Evolutionary conservation across 2,113 vertebrate genomes (phyloP), one percentile per base, ranked within the genome.

Genomic region (Camelus dromedarius): DNA sequence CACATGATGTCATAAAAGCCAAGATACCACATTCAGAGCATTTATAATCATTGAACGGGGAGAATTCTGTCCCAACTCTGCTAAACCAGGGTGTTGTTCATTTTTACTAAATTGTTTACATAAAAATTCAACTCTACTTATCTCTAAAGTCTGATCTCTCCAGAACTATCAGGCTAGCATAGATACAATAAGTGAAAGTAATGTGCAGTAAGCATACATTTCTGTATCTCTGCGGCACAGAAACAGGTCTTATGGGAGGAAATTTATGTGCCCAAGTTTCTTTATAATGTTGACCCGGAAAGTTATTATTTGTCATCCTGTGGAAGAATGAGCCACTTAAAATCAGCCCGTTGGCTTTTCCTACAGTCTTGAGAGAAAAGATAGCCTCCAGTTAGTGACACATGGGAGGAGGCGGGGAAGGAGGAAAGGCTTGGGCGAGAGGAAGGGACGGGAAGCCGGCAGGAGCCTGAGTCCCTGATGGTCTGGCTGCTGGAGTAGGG

Each of bases 361-460:
- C 54, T 32, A 3, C 15, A 8, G 8, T 54, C n/a, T 42, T 15
- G 58, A 80, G 56, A 69, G 50, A 46, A 93, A 48, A 73, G 3
- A 22, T 56, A 32, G 14, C 42, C 16, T 30, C 32, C 16, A 3
- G 22, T 15, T 16, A 12, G 56, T 19, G 19, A 16, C 4, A 9
- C 0, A 4, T 24, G 58, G 42, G 42, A 56, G 14, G 16, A 50
- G 4, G 38, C 38, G 38, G 12, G 67, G 28, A 52, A 14, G 42
- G 18, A 12, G n/a, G 92, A 7, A 6, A 4, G 0, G 50, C 5
- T 67, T 0, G 1, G 42, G 26, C 1, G 28, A 4, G 0, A 10
- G 2, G 6, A 32, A 18, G 15, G 16, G 69, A 64, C 1, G 19
- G 16, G 81, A 79, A 1, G 6, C 20, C 4, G 0, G 56, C 24